Evolutionary conservation across 2,888 invertebrate species (phyloP).

Genomic region (Andrena chrysosceles): DNA sequence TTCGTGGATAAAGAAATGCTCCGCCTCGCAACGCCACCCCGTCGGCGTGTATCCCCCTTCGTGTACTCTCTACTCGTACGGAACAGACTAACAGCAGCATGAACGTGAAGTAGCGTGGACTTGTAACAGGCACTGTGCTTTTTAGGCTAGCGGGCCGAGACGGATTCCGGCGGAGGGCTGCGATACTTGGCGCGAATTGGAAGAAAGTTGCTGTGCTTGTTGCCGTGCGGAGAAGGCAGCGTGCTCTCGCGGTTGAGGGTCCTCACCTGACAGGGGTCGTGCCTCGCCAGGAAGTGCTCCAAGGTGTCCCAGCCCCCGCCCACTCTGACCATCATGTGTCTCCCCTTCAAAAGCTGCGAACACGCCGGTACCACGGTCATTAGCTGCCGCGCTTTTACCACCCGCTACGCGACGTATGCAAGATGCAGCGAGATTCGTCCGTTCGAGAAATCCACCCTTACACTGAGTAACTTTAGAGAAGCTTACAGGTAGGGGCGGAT

Average conservation of each 20-base stretch:
- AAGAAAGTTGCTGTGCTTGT: conserved; percentile 86
- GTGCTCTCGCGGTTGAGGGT: conserved; percentile 85
- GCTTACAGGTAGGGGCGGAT: neutral
- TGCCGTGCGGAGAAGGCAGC: conserved; percentile 83
- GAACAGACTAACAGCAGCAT: conserved; percentile 50
- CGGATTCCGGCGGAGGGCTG: conserved; percentile 89
- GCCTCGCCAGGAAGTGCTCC: conserved; percentile 95
- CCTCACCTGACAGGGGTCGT: conserved; percentile 93
- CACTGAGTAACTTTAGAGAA: neutral
- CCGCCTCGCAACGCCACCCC: conserved; percentile 1
- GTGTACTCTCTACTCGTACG: conserved; percentile 36
- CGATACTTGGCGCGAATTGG: conserved; percentile 91
- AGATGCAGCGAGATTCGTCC: neutral
- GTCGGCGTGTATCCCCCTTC: neutral
- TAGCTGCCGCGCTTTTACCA: conserved; percentile 33
- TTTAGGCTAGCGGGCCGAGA: conserved; percentile 81
- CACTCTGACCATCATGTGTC: conserved; percentile 98
- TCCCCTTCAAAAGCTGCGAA: conserved; percentile 92
- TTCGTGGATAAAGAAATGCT: neutral
- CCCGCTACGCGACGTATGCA: neutral
- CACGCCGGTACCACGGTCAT: conserved; percentile 57
- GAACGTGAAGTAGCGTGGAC: conserved; percentile 62
- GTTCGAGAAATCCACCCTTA: neutral
- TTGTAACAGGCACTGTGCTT: conserved; percentile 77
- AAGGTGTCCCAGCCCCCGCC: conserved; percentile 98